Evolutionary conservation across 2,113 vertebrate genomes (phyloP), one percentile per base, ranked within the genome.

Genomic region (Ailuropoda melanoleuca): DNA sequence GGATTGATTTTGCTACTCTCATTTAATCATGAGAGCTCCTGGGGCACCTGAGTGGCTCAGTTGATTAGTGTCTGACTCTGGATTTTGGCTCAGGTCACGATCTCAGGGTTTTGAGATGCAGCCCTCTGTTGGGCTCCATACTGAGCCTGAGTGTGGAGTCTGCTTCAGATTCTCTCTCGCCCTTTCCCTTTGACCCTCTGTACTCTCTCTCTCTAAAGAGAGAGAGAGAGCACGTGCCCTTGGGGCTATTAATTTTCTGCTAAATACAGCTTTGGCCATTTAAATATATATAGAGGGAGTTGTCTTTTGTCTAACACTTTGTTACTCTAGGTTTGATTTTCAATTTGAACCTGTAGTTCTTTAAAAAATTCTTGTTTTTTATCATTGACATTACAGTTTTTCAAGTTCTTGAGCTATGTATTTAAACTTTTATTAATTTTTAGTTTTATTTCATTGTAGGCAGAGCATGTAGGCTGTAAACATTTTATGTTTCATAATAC

Each of bases 361-460:
- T 43, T 43, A 83, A 34, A 8, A 53, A 80, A 26, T 21, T 83
- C 48, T 37, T 53, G 9, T 19, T 78, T 64, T 83, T 68, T 77
- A n/a, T n/a, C 90, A 7, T 81, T 74, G 3, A 26, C 31, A 90
- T 87, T 81, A 12, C 17, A 94, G 8, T 86, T 95, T 92, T 93
- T 24, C 53, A 93, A 93, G 24, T 29, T 87, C 46, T 58, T 87
- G 29, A 84, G 8, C 14, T 96, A 82, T 89, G 34, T 55, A 93
- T 58, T 77, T 50, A 88, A 88, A 48, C 3, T 43, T 68, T 31
- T 93, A 83, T 93, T 95, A 92, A 83, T 72, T 88, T 97, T 29
- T 85, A 87, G 62, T 70, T 95, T 89, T 75, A 94, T 88, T 97
- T 83, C 48, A 97, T 39, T 93, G 37, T 60, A 94, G 23, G 37